Conservation (phyloP, 2,113 vertebrate genomes). For the Delphinus delphis region DNA sequence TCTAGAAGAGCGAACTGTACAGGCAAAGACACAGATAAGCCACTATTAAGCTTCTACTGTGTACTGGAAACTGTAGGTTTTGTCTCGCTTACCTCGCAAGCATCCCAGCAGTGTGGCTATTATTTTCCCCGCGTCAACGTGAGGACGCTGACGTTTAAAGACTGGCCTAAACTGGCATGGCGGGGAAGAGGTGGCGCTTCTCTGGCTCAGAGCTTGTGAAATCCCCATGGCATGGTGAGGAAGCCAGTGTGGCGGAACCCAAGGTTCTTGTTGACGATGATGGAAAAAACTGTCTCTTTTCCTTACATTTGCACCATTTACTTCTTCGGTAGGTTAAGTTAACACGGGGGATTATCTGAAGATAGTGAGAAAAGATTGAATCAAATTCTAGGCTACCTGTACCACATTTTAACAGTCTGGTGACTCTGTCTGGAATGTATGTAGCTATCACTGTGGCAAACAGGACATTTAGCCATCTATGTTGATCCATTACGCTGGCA, state of each 20-base stretch:
- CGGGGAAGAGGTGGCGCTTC: neutral
- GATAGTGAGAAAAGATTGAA: neutral
- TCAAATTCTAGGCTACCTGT: neutral
- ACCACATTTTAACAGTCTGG: neutral
- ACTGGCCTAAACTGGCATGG: no score
- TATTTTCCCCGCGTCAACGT: neutral
- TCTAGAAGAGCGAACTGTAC: neutral
- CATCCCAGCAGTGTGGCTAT: neutral
- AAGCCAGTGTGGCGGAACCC: neutral
- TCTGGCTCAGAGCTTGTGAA: neutral
- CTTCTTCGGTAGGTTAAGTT: neutral
- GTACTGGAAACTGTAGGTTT: neutral
- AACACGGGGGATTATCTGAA: neutral
- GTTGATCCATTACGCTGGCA: no score
- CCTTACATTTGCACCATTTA: accelerated
- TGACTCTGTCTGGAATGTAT: neutral
- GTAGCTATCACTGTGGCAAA: neutral
- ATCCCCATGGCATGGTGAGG: no score
- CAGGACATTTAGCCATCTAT: neutral
- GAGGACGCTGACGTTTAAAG: neutral
- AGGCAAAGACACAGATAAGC: neutral
- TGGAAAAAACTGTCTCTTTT: neutral
- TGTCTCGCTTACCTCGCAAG: neutral
- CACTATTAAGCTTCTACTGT: neutral
- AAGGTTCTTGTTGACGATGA: neutral